Conservation (phyloP, 2,888 invertebrate genomes). For the Trichopoda pennipes region DNA sequence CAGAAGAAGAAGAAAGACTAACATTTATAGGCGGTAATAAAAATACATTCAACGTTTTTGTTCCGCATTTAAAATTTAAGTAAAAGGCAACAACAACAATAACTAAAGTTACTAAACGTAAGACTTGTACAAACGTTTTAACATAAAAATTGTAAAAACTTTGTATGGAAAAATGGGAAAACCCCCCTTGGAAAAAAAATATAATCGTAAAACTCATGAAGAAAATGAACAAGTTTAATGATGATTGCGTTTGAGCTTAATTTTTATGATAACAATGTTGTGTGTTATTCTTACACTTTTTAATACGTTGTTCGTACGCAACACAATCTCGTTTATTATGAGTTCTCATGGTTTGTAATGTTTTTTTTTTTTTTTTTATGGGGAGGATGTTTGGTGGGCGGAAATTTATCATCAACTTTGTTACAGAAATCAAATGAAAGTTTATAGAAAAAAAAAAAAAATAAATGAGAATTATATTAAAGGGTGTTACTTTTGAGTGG, state of each 20-base stretch:
- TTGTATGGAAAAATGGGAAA: slow-evolving; percentile 63
- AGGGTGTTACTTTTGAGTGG: neutral
- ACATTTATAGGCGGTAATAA: slow-evolving; percentile 67
- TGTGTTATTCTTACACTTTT: slow-evolving; percentile 34
- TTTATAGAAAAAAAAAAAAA: neutral
- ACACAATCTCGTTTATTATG: slow-evolving; percentile 14
- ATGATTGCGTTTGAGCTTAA: slow-evolving; percentile 70
- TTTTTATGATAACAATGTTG: slow-evolving; percentile 64
- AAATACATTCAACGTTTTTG: slow-evolving; percentile 52
- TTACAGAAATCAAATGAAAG: slow-evolving; percentile 7
- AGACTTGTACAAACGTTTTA: neutral
- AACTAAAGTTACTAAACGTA: neutral
- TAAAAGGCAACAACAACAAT: neutral
- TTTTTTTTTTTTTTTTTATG: no score
- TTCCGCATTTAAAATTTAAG: slow-evolving; percentile 42
- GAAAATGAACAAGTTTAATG: slow-evolving; percentile 69
- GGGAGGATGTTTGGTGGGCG: slow-evolving; percentile 21
- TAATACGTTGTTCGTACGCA: neutral
- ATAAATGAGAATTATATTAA: no score
- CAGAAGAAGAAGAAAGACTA: slow-evolving; percentile 41
- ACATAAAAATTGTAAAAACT: slow-evolving; percentile 25
- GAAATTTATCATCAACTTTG: slow-evolving; percentile 27
- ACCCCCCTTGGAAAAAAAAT: slow-evolving; percentile 46
- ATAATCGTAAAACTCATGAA: slow-evolving; percentile 62
- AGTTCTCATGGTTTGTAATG: neutral